Percentiles rank a stretch among this genome's conserved stretches.
These are phyloP conservation scores for Periophthalmodon schlosseri DNA, from an alignment of 2,113 vertebrate genomes.

Conservation along the genomic window DNA sequence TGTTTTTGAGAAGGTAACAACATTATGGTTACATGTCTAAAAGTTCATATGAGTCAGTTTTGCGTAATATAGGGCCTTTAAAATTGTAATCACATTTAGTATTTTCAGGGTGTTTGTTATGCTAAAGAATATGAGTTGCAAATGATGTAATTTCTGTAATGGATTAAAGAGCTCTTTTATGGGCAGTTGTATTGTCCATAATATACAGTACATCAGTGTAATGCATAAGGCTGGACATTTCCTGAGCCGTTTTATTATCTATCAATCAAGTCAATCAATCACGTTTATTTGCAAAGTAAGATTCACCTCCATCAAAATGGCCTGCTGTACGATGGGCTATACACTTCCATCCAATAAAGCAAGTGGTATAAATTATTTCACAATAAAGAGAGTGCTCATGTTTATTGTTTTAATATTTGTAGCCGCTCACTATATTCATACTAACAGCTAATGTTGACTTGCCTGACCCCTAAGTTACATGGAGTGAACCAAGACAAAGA, in stretches of 20 bases:
- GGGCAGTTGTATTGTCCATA: neutral
- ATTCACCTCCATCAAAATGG: neutral
- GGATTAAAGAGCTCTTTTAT: slow-evolving; percentile 2
- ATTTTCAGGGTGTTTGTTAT: neutral
- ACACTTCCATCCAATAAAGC: neutral
- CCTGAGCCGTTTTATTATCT: neutral
- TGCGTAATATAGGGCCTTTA: too few relatives aligned
- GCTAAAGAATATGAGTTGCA: neutral
- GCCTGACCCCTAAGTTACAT: neutral
- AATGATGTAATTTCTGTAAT: slow-evolving; percentile 6
- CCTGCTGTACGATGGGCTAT: neutral
- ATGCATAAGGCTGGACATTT: slow-evolving; percentile 15
- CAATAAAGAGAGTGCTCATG: neutral
- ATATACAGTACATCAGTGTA: slow-evolving; percentile 2
- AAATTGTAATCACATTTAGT: neutral
- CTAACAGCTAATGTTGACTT: neutral
- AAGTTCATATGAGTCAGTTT: too few relatives aligned
- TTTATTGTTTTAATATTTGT: neutral
- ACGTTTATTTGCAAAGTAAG: neutral
- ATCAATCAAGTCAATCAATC: slow-evolving; percentile 6
- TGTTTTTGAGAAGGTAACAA: too few relatives aligned
- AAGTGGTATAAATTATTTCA: neutral
- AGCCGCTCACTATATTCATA: neutral
- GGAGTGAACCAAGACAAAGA: neutral
- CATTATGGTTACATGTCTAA: too few relatives aligned